Evolutionary conservation across 2,113 vertebrate species (phyloP).

Genomic region (Nibea coibor): DNA sequence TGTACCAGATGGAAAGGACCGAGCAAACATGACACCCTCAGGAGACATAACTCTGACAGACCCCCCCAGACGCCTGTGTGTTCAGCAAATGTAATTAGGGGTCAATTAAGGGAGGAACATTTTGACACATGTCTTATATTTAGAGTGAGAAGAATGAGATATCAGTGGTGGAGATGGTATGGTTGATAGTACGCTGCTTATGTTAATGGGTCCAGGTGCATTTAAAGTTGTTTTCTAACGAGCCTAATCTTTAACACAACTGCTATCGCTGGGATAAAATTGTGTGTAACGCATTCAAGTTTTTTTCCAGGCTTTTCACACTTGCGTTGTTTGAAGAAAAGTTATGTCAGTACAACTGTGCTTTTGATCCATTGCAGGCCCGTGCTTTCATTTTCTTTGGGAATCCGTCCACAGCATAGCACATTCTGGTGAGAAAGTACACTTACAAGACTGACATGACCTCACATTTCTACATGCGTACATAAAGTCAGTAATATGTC

Average conservation of each 20-base stretch:
- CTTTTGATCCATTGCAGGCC: conserved; percentile 36
- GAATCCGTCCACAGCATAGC: conserved; percentile 42
- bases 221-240: conserved; percentile 7
- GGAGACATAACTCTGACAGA: conserved; percentile 56
- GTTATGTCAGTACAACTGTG: conserved; percentile 2
- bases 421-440: conserved; percentile 64
- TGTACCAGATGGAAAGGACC: conserved; percentile 5
- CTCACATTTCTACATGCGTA: conserved; percentile 70
- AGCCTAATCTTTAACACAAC: background rate
- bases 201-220: conserved; percentile 36
- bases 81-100: conserved; percentile 80
- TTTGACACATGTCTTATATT: conserved; percentile 81
- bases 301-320: conserved; percentile 41
- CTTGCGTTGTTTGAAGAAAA: conserved; percentile 22
- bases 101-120: conserved; percentile 72
- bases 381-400: conserved; percentile 54
- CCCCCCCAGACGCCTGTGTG: conserved; percentile 76
- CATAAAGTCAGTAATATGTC: conserved; percentile 58
- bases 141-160: conserved; percentile 64
- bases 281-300: background rate
- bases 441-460: conserved; percentile 67
- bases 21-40: conserved; percentile 72
- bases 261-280: conserved; percentile 2
- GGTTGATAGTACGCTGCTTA: conserved; percentile 51
- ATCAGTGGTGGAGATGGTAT: conserved; percentile 52